These are phyloP conservation scores for Sandelia bainsii DNA, from an alignment of 2,797 vertebrate genomes.

Conservation along the genomic window DNA sequence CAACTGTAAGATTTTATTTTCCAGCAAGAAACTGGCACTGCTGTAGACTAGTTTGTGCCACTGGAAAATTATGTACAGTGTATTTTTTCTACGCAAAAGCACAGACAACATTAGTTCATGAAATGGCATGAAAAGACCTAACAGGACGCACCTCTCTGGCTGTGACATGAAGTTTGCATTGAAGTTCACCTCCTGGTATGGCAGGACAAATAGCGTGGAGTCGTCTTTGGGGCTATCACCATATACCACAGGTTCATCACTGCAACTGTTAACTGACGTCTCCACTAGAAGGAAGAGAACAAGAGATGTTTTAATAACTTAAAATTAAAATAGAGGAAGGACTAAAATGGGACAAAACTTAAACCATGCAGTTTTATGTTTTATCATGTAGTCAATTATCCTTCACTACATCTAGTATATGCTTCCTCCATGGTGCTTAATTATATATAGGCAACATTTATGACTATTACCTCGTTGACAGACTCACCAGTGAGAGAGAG, in stretches of 20 bases:
- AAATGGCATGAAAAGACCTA: background rate
- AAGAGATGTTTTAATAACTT: background rate
- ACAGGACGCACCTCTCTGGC: slow-evolving; percentile 63
- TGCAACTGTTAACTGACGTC: slow-evolving; percentile 51
- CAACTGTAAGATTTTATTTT: too few relatives aligned
- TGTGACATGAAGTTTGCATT: slow-evolving; percentile 51
- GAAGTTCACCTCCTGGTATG: slow-evolving; percentile 68
- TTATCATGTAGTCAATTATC: background rate
- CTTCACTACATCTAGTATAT: background rate
- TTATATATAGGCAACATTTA: background rate
- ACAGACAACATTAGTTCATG: background rate
- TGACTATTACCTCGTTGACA: background rate
- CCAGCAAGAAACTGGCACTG: too few relatives aligned
- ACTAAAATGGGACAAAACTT: background rate
- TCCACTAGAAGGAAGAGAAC: slow-evolving; percentile 68
- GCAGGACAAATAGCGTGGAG: slow-evolving; percentile 53
- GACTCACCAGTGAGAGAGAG: slow-evolving; percentile 79
- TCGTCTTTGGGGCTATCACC: slow-evolving; percentile 50
- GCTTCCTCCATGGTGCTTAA: background rate
- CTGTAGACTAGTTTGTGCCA: background rate
- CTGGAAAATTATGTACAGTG: background rate
- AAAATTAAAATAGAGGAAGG: background rate
- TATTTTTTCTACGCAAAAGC: background rate
- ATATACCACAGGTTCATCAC: slow-evolving; percentile 47
- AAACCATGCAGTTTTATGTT: background rate